Percentiles rank a stretch among this genome's conserved stretches.
phyloP scores from a whole-genome alignment of 2,888 invertebrate genomes.

The Horisme vitalbata region DNA sequence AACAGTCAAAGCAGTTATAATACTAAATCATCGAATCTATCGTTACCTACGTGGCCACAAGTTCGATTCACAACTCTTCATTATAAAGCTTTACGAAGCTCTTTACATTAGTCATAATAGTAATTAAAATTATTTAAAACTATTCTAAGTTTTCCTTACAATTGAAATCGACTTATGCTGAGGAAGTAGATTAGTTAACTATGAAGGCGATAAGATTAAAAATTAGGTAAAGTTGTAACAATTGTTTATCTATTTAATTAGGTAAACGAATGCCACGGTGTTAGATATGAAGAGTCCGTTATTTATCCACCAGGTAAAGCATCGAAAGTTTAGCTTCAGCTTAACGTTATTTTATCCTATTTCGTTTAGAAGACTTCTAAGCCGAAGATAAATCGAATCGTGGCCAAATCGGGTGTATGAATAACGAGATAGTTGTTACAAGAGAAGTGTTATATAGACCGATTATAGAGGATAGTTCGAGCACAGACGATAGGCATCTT shows the following conservation, averaged over 20 bases:
- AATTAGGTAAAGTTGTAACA: constrained; percentile 45
- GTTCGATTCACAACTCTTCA: constrained; percentile 82
- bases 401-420: too few species aligned
- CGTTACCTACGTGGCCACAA: constrained; percentile 71
- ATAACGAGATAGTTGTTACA: too few species aligned
- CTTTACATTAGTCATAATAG: constrained; percentile 71
- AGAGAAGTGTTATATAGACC: constrained; percentile 77
- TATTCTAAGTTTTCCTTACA: constrained; percentile 56
- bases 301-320: too few species aligned
- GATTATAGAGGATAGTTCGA: constrained; percentile 38
- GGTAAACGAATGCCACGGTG: constrained; percentile 48
- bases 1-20: constrained; percentile 64
- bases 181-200: constrained; percentile 56
- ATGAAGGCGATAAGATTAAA: constrained; percentile 62
- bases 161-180: constrained; percentile 56
- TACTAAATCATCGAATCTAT: constrained; percentile 66
- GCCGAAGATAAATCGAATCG: too few species aligned
- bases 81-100: constrained; percentile 82
- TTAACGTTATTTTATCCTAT: too few species aligned
- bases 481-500: constrained; percentile 47
- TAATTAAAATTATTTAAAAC: constrained; percentile 49
- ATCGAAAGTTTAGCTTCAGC: too few species aligned
- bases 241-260: constrained; percentile 43
- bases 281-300: constrained; percentile 51
- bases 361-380: too few species aligned